These are phyloP conservation scores for Amazona vittata DNA, from an alignment of 2,113 vertebrate species.

Conservation along the genomic window DNA sequence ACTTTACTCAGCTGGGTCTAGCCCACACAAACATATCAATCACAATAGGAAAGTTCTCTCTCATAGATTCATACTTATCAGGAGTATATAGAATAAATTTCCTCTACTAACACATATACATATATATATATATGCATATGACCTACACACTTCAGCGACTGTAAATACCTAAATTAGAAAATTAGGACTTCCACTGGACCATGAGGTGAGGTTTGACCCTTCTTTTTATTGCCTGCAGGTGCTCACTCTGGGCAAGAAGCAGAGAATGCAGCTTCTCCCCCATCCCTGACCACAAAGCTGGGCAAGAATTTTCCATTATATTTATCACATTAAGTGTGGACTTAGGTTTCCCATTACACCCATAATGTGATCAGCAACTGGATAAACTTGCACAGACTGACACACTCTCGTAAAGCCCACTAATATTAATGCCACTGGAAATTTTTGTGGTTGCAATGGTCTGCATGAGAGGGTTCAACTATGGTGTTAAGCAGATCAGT, in stretches of 20 bases:
- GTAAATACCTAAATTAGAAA: background rate
- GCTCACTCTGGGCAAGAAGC: background rate
- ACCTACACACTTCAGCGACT: background rate
- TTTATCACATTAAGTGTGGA: background rate
- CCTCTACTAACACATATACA: background rate
- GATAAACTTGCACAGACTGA: background rate
- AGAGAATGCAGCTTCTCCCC: background rate
- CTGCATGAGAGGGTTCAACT: background rate
- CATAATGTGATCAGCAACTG: background rate
- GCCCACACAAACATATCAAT: background rate
- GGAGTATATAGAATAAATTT: background rate
- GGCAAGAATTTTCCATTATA: background rate
- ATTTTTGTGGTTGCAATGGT: background rate
- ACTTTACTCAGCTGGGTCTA: background rate
- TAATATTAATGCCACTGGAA: background rate
- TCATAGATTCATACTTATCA: background rate
- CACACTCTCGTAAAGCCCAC: background rate
- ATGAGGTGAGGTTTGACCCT: background rate
- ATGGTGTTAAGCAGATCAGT: background rate
- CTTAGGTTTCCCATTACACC: background rate
- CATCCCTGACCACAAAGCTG: background rate
- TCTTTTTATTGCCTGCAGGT: background rate
- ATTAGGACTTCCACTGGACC: background rate
- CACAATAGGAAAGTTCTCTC: background rate
- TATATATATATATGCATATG: no score